These are phyloP conservation scores for Ascidia mentula DNA, from an alignment of 23 tunicate genomes.

Conservation along the genomic window DNA sequence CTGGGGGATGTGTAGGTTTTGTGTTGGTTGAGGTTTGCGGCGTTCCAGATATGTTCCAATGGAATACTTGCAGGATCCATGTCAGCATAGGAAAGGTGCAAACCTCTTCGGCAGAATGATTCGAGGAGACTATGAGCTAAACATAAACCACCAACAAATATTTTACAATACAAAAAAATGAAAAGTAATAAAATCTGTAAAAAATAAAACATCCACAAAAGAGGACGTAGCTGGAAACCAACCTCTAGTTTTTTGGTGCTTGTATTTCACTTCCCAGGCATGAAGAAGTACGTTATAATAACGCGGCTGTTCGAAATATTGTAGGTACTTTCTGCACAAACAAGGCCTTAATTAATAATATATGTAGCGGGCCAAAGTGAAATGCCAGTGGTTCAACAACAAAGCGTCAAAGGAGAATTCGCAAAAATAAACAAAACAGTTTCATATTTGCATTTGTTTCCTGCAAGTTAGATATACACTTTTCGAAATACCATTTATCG, in stretches of 20 bases:
- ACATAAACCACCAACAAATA: neutral
- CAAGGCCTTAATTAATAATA: too few species aligned
- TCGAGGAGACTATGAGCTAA: constrained; percentile 34
- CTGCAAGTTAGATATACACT: too few species aligned
- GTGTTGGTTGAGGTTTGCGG: constrained; percentile 15
- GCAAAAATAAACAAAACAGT: too few species aligned
- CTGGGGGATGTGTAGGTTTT: constrained; percentile 52
- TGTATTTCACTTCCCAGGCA: constrained; percentile 62
- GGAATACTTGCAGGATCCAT: constrained; percentile 30
- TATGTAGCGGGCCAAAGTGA: too few species aligned
- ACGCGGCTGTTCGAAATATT: constrained; percentile 75
- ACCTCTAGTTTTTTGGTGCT: constrained; percentile 51
- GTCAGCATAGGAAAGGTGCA: constrained; percentile 20
- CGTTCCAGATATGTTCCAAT: constrained; percentile 54
- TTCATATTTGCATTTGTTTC: too few species aligned
- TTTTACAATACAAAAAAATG: too few species aligned
- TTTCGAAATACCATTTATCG: too few species aligned
- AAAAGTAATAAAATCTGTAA: neutral
- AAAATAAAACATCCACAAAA: neutral
- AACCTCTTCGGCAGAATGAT: constrained; percentile 47
- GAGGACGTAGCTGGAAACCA: neutral
- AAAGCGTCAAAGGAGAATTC: too few species aligned
- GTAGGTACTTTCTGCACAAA: constrained; percentile 68
- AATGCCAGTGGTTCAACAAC: too few species aligned
- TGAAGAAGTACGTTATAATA: constrained; percentile 58